These are phyloP conservation scores for Coracopsis vasa DNA, from an alignment of 2,113 vertebrate species.

Conservation along the genomic window DNA sequence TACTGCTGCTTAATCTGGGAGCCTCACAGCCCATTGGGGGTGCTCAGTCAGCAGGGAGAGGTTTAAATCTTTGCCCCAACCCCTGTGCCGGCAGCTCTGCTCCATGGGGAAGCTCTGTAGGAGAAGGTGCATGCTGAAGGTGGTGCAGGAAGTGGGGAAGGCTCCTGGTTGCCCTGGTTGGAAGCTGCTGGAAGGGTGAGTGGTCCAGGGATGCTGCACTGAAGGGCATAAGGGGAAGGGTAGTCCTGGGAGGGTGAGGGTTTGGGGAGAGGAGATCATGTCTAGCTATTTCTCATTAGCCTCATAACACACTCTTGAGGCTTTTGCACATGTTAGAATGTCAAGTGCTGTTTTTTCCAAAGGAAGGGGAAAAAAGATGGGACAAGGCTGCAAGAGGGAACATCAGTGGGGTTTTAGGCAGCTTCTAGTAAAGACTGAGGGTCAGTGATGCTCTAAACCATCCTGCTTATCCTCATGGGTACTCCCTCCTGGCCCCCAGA, in stretches of 20 bases:
- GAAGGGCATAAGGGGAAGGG: not conserved
- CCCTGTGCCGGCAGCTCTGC: not conserved
- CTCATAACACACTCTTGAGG: not conserved
- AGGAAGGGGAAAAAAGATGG: not conserved
- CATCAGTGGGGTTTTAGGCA: not conserved
- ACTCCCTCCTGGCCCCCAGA: not conserved
- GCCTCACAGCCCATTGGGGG: not conserved
- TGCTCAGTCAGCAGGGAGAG: not conserved
- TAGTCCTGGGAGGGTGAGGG: not conserved
- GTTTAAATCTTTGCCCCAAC: not conserved
- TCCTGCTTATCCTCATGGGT: not conserved
- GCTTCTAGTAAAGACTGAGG: not conserved
- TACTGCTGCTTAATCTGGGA: constrained; percentile 8
- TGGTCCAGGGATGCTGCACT: not conserved
- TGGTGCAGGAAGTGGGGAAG: not conserved
- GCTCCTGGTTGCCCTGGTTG: not conserved
- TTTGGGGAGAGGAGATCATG: not conserved
- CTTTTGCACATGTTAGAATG: not conserved
- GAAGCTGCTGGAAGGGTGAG: not conserved
- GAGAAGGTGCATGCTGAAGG: not conserved
- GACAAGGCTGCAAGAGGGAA: not conserved
- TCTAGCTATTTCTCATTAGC: not conserved
- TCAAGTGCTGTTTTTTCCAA: not conserved
- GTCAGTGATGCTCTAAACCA: not conserved
- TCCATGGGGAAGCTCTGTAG: not conserved